phyloP scores from a whole-genome alignment of 1,140 invertebrate genomes.

The Maniola jurtina region DNA sequence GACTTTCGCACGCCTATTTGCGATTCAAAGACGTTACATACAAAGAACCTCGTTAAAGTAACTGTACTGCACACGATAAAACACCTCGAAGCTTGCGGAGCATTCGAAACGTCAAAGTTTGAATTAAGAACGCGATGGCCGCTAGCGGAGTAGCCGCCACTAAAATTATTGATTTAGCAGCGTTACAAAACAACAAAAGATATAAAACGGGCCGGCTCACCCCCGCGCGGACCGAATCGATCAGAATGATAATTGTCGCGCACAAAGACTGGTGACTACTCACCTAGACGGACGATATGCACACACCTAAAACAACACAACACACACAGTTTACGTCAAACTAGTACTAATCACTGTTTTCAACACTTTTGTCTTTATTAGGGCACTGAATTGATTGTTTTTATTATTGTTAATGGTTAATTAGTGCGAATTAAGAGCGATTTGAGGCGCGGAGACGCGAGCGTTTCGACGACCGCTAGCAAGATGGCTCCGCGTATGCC shows the following conservation, averaged over 20 bases:
- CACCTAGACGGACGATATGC: slow-evolving; percentile 68
- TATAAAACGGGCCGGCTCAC: slow-evolving; percentile 70
- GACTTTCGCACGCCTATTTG: slow-evolving; percentile 39
- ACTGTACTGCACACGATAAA: slow-evolving; percentile 31
- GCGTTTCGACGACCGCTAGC: slow-evolving; percentile 68
- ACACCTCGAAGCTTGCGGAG: slow-evolving; percentile 24
- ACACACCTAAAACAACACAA: slow-evolving; percentile 71
- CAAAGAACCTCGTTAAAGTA: slow-evolving; percentile 35
- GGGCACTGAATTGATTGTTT: slow-evolving; percentile 51
- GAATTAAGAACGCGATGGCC: slow-evolving; percentile 54
- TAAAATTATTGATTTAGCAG: slow-evolving; percentile 76
- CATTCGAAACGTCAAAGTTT: slow-evolving; percentile 40
- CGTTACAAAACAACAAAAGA: slow-evolving; percentile 78
- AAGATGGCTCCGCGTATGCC: slow-evolving; percentile 76
- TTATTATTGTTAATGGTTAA: slow-evolving; percentile 63
- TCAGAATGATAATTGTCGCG: slow-evolving; percentile 77
- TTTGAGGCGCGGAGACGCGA: slow-evolving; percentile 69
- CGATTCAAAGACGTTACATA: slow-evolving; percentile 33
- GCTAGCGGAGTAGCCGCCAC: slow-evolving; percentile 57
- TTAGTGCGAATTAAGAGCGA: slow-evolving; percentile 71
- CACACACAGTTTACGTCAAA: slow-evolving; percentile 58
- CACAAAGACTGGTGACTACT: slow-evolving; percentile 72
- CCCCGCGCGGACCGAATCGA: slow-evolving; percentile 72
- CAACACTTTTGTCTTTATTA: slow-evolving; percentile 44
- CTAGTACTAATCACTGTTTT: slow-evolving; percentile 45